Conservation (phyloP, 2,113 vertebrate genomes). For the Caranx ignobilis region DNA sequence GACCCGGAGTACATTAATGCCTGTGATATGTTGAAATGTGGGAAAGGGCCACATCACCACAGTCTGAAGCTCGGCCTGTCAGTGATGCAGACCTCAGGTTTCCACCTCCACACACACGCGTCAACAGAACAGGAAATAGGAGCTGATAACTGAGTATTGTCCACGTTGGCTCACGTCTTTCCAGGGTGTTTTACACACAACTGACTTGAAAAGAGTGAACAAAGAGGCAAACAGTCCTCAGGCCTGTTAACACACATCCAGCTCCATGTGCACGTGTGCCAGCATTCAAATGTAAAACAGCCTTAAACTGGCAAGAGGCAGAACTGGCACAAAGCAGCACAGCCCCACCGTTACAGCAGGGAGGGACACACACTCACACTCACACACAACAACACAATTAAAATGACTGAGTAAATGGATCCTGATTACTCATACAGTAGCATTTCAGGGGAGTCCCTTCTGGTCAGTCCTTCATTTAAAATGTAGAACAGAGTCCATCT, state of each 20-base stretch:
- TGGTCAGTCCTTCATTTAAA: background rate
- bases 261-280: slow-evolving; percentile 32
- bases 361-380: no score
- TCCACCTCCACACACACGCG: background rate
- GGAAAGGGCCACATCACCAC: background rate
- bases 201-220: slow-evolving; percentile 25
- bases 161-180: background rate
- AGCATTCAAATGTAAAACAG: slow-evolving; percentile 59
- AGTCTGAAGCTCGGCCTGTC: no score
- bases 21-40: background rate
- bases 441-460: background rate
- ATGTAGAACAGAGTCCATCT: background rate
- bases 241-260: slow-evolving; percentile 12
- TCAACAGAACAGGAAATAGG: background rate
- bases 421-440: no score
- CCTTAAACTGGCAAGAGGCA: slow-evolving; percentile 24
- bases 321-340: slow-evolving; percentile 5
- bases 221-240: slow-evolving; percentile 23
- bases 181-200: background rate
- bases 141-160: background rate
- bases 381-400: no score
- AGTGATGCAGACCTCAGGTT: background rate
- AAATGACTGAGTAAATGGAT: no score
- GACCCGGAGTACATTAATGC: background rate
- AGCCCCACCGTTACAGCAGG: slow-evolving; percentile 3